Percentiles rank a stretch among this genome's conserved stretches.
phyloP scores from a whole-genome alignment of 1,140 invertebrate species.

The Arctopsyche grandis region DNA sequence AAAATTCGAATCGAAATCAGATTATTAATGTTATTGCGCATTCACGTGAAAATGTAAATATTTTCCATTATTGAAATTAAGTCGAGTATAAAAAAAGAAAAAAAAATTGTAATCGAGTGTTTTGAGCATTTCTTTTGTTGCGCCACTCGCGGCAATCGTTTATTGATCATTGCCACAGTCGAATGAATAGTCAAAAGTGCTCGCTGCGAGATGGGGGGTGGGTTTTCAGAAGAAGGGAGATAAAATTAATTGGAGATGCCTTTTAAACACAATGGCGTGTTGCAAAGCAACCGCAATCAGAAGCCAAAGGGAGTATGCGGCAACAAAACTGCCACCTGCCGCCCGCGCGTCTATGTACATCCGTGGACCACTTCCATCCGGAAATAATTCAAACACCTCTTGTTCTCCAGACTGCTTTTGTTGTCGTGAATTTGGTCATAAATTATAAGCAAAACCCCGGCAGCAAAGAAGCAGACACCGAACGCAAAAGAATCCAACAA shows the following conservation, averaged over 20 bases:
- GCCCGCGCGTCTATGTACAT: background rate
- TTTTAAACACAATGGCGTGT: slow-evolving; percentile 7
- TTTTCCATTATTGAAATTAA: too few relatives aligned
- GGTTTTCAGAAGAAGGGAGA: background rate
- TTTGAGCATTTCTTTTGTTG: background rate
- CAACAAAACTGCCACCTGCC: slow-evolving; percentile 2
- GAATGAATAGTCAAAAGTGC: background rate
- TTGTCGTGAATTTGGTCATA: background rate
- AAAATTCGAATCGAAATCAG: too few relatives aligned
- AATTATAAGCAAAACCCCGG: background rate
- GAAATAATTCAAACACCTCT: slow-evolving; percentile 4
- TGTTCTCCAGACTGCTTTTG: background rate
- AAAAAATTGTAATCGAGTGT: background rate
- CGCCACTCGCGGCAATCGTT: background rate
- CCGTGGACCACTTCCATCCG: background rate
- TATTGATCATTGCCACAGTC: background rate
- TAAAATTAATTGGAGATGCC: slow-evolving; percentile 10
- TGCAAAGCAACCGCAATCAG: background rate
- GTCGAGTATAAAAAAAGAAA: background rate
- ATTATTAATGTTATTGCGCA: too few relatives aligned
- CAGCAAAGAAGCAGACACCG: background rate
- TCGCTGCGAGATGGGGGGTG: background rate
- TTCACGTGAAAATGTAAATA: too few relatives aligned
- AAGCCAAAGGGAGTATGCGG: background rate
- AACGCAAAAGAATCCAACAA: background rate